phyloP scores from a whole-genome alignment of 2,888 invertebrate genomes.

The Agrochola lota region DNA sequence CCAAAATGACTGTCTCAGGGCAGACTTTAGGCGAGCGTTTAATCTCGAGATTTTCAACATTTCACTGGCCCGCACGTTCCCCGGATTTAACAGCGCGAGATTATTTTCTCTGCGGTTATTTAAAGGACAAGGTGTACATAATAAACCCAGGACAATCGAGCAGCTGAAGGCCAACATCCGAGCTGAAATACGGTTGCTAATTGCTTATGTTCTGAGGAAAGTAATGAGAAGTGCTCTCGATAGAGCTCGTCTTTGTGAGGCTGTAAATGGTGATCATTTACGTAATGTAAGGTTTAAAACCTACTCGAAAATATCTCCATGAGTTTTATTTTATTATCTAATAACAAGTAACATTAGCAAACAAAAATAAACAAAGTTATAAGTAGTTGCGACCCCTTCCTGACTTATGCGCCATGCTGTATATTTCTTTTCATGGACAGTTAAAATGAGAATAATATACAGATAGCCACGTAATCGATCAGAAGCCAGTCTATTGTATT shows the following conservation, averaged over 20 bases:
- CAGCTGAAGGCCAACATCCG: background rate
- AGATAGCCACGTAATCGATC: constrained; percentile 29
- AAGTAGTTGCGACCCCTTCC: too few species aligned
- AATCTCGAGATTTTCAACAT: too few species aligned
- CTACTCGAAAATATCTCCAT: background rate
- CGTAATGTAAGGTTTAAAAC: background rate
- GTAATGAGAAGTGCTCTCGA: background rate
- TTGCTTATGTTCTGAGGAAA: background rate
- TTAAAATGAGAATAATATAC: constrained; percentile 23
- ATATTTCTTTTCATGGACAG: background rate
- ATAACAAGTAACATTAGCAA: too few species aligned
- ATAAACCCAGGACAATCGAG: background rate
- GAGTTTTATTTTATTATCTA: too few species aligned
- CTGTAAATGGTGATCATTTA: background rate
- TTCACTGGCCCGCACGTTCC: too few species aligned
- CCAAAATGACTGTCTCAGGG: too few species aligned
- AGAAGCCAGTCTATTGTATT: constrained; percentile 44
- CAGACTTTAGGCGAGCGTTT: too few species aligned
- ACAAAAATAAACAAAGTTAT: too few species aligned
- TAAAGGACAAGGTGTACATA: background rate
- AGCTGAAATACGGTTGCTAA: background rate
- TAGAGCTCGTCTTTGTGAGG: background rate
- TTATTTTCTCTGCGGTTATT: background rate
- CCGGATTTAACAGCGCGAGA: too few species aligned
- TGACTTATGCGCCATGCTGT: too few species aligned